Base-by-base conservation (phyloP, 2,797 vertebrate species). In the Ptychobarbus kaznakovi region DNA sequence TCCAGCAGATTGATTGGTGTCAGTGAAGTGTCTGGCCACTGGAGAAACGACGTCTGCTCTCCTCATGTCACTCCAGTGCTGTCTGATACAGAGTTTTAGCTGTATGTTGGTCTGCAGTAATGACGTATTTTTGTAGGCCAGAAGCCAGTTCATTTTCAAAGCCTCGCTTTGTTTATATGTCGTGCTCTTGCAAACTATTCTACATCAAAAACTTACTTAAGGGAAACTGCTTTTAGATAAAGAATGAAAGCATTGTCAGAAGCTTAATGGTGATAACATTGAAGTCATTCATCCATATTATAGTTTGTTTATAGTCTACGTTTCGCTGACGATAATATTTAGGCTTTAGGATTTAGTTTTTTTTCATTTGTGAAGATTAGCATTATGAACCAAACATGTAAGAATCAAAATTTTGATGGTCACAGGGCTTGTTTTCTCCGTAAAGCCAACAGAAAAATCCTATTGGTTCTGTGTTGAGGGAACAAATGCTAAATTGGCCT, bases 31-130 rank as follows among this genome's bases (percentile, higher is more conserved):
- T 73, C 51, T 73, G 69, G 49, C 80, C 51, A 32, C 80, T 61
- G 38, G 80, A 72, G 69, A 61, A 46, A 9, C 25, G 42, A 83
- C 32, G 44, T 65, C 40, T 32, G n/a, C 44, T 83, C 70, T 83
- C 81, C 53, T 81, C 68, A 72, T 58, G 18, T 12, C 66, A 58
- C 35, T 53, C 11, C 69, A n/a, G 2, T 32, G 25, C 18, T 61
- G 38, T 61, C 20, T 35, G 15, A 70, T 81, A 10, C n/a, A 9
- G 68, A 63, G 15, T 20, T 22, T 46, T 6, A 58, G 80, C 16
- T 56, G 15, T 8, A 3, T 25, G 16, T 32, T 58, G 28, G 40
- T 82, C 40, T 78, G 22, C 38, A 11, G 4, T 22, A 22, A 42
- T 44, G 22, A 78, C 15, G 1, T 58, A 61, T 78, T 61, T 77